phyloP scores from a whole-genome alignment of 2,113 vertebrate genomes.

The Pipa parva region DNA sequence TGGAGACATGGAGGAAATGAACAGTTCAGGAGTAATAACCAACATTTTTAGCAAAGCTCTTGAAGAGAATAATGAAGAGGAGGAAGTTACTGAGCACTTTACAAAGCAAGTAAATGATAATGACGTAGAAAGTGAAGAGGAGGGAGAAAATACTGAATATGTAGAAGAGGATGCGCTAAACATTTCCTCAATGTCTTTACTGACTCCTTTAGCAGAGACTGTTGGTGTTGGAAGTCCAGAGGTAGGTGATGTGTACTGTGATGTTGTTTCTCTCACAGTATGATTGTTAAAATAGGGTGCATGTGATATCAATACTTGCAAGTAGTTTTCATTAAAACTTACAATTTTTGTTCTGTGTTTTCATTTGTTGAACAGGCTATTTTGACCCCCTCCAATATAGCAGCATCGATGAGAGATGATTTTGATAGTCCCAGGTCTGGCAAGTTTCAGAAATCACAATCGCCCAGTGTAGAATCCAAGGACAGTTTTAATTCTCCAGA shows the following conservation, averaged over 20 bases:
- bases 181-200: constrained; percentile 96
- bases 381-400: constrained; percentile 66
- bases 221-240: constrained; percentile 79
- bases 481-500: constrained; percentile 62
- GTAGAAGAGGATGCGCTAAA: constrained; percentile 74
- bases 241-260: constrained; percentile 54
- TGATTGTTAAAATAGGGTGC: too few species aligned
- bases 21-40: constrained; percentile 84
- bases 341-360: background rate
- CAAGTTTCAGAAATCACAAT: constrained; percentile 70
- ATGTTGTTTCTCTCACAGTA: too few species aligned
- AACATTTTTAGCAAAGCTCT: constrained; percentile 81
- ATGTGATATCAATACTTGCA: too few species aligned
- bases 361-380: constrained; percentile 49
- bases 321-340: too few species aligned
- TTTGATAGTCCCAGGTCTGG: constrained; percentile 61
- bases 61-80: constrained; percentile 59
- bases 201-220: constrained; percentile 85
- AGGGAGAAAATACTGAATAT: constrained; percentile 62
- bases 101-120: constrained; percentile 11
- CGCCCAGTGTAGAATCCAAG: constrained; percentile 62
- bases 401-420: constrained; percentile 54
- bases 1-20: constrained; percentile 55
- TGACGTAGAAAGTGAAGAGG: constrained; percentile 47
- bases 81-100: constrained; percentile 26